These are phyloP conservation scores for Labia minor DNA, from an alignment of 2,888 invertebrate species.

Conservation along the genomic window DNA sequence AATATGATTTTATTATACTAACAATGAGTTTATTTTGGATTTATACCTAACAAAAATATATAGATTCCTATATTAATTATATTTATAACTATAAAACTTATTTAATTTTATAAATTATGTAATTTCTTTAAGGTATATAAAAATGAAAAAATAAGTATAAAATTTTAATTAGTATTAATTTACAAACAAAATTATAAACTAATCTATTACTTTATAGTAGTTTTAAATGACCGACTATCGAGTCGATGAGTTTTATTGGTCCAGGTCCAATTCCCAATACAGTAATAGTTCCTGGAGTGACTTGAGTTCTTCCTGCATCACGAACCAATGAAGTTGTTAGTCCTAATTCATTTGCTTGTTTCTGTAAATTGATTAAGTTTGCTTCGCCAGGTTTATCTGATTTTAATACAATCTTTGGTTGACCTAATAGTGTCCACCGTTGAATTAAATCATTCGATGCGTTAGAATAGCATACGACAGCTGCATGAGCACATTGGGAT, in stretches of 20 bases:
- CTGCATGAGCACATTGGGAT: slow-evolving; percentile 70
- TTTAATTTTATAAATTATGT: too few species aligned
- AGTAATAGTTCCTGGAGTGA: slow-evolving; percentile 54
- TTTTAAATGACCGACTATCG: slow-evolving; percentile 52
- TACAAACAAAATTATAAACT: too few species aligned
- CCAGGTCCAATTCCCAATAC: slow-evolving; percentile 68
- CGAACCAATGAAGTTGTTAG: slow-evolving; percentile 47
- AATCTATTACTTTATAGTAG: too few species aligned
- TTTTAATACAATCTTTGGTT: slow-evolving; percentile 63
- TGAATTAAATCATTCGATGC: slow-evolving; percentile 32
- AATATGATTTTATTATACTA: too few species aligned
- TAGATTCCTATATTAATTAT: too few species aligned
- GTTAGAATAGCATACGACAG: slow-evolving; percentile 54
- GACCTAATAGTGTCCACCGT: slow-evolving; percentile 54
- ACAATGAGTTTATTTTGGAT: too few species aligned
- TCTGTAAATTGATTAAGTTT: slow-evolving; percentile 41
- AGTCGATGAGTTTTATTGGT: slow-evolving; percentile 43
- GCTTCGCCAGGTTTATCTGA: slow-evolving; percentile 39
- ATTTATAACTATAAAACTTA: too few species aligned
- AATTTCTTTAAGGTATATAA: too few species aligned
- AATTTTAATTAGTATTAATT: too few species aligned
- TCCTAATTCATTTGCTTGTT: slow-evolving; percentile 41
- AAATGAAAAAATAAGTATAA: too few species aligned
- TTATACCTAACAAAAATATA: too few species aligned
- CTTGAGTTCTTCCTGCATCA: slow-evolving; percentile 65